phyloP scores from a whole-genome alignment of 2,113 vertebrate genomes.

The Anhinga anhinga region DNA sequence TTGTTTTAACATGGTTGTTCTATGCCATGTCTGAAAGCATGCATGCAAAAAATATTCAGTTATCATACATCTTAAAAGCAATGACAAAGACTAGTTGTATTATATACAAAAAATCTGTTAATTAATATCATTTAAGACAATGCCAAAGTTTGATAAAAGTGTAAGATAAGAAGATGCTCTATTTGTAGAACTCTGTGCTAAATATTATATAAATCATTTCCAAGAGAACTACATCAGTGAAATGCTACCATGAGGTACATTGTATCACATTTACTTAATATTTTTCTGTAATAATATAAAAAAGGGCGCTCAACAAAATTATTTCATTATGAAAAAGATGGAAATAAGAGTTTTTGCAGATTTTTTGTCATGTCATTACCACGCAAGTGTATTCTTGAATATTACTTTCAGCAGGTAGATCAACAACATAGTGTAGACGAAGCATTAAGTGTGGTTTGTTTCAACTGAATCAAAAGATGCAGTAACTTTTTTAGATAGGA shows the following conservation, averaged over 20 bases:
- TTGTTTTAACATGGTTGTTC: background rate
- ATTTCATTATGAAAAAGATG: background rate
- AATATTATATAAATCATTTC: background rate
- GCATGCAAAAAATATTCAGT: background rate
- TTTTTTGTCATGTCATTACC: background rate
- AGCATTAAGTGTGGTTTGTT: background rate
- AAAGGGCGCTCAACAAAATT: background rate
- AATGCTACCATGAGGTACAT: background rate
- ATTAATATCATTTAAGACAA: background rate
- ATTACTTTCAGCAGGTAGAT: background rate
- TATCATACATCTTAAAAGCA: background rate
- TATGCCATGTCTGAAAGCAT: background rate
- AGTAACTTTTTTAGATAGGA: background rate
- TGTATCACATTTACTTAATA: background rate
- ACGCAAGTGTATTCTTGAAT: background rate
- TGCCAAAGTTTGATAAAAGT: background rate
- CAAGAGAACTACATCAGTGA: background rate
- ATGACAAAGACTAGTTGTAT: background rate
- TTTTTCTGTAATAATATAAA: background rate
- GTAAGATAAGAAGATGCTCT: background rate
- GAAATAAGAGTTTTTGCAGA: background rate
- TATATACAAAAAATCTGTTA: background rate
- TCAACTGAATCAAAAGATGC: background rate
- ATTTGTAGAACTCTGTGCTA: background rate
- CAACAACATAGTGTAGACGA: background rate